Base-by-base conservation (phyloP, 2,113 vertebrate genomes). In the Puffinus mauretanicus region DNA sequence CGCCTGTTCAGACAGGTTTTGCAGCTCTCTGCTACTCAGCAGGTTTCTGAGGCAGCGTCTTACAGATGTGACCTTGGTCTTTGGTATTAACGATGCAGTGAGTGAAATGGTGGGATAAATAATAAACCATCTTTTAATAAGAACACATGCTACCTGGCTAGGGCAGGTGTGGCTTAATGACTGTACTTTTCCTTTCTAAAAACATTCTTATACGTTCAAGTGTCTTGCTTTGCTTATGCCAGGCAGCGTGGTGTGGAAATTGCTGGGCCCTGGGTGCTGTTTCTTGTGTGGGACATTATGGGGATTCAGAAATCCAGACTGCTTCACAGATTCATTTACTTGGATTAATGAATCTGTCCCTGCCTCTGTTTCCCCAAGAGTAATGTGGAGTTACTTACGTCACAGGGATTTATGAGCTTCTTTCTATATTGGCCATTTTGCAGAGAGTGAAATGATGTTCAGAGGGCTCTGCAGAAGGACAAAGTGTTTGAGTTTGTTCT, bases 341-440 rank as follows among this genome's bases (percentile, higher is more conserved):
- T 86, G 69, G 60, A 92, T 86, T 94, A 93, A 94, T 95, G 90
- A 91, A 77, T 83, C 88, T 94, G 82, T 88, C 82, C 86, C 67
- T 90, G 92, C 94, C 95, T 95, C 94, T 86, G 77, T 96, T 97
- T 96, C 86, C 86, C 73, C 83, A 86, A 75, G 90, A 95, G 86
- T 93, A 84, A 95, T 94, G 86, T 71, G 77, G 86, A 90, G 92
- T 91, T 88, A 71, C 88, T 93, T 62, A 67, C 4, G 7, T 95
- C 94, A 65, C 49, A 58, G 65, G 83, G 70, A 86, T 97, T 93
- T 94, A 93, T 95, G 91, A 94, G 81, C 73, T 84, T 17, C 90
- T 89, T 87, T 89, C 70, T 94, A 17, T 89, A 76, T 69, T 95
- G 77, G 73, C 81, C 47, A 11, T 86, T 94, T 86, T 90, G 57